Evolutionary conservation across 2,888 invertebrate genomes (phyloP).

Genomic region (Asteroscopus sphinx): DNA sequence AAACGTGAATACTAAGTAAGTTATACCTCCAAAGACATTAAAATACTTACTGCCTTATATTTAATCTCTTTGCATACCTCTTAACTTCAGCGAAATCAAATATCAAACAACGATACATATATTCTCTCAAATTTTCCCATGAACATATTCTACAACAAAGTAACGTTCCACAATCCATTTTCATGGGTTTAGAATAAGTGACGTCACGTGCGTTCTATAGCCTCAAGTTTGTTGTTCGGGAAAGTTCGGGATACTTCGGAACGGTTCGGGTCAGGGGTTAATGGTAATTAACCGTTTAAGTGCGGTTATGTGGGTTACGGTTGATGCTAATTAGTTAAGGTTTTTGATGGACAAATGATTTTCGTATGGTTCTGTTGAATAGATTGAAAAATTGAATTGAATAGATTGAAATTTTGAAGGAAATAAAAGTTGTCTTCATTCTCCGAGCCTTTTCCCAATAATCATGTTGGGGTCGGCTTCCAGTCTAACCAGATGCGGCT

Average conservation of each 20-base stretch:
- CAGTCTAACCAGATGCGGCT: too few relatives aligned
- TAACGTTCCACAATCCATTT: slow-evolving; percentile 35
- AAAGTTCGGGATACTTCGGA: slow-evolving; percentile 42
- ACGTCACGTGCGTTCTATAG: slow-evolving; percentile 70
- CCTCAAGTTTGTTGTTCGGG: slow-evolving; percentile 64
- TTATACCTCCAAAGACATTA: too few relatives aligned
- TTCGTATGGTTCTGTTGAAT: not conserved
- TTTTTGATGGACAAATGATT: slow-evolving; percentile 11
- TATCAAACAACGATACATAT: too few relatives aligned
- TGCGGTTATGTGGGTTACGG: slow-evolving; percentile 39
- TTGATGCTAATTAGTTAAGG: slow-evolving; percentile 11
- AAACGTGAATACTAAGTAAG: too few relatives aligned
- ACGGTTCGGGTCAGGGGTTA: slow-evolving; percentile 65
- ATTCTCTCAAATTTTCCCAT: not conserved
- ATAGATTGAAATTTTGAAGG: too few relatives aligned
- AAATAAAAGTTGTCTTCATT: too few relatives aligned
- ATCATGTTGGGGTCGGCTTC: too few relatives aligned
- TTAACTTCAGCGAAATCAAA: too few relatives aligned
- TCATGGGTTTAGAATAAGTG: slow-evolving; percentile 49
- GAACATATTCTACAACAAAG: slow-evolving; percentile 9
- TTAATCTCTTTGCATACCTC: too few relatives aligned
- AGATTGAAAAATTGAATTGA: too few relatives aligned
- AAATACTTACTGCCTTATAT: too few relatives aligned
- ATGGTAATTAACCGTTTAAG: slow-evolving; percentile 67
- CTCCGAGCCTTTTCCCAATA: too few relatives aligned